phyloP scores from a whole-genome alignment of 2,888 invertebrate genomes.

The Ormia ochracea region DNA sequence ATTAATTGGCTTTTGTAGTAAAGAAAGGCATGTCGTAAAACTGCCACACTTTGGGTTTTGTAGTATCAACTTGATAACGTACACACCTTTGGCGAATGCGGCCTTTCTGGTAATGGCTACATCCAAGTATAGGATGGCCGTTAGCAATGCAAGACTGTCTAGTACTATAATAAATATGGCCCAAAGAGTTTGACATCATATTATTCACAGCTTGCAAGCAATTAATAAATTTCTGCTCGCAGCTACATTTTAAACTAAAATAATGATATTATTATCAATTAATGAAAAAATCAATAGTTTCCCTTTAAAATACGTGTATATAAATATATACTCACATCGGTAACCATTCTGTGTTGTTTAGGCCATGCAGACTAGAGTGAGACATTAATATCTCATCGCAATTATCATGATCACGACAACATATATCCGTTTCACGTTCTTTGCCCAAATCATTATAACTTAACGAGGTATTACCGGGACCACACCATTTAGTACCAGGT shows the following conservation, averaged over 20 bases:
- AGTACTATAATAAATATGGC: slow-evolving; percentile 72
- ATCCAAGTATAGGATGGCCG: slow-evolving; percentile 70
- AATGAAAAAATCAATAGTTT: neutral
- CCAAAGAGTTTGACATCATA: slow-evolving; percentile 70
- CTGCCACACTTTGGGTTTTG: slow-evolving; percentile 71
- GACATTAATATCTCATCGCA: slow-evolving; percentile 74
- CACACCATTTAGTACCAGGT: slow-evolving; percentile 95
- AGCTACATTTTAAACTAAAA: slow-evolving; percentile 72
- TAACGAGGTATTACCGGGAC: slow-evolving; percentile 88
- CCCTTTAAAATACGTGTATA: neutral
- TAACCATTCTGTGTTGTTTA: slow-evolving; percentile 74
- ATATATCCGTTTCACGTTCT: slow-evolving; percentile 87
- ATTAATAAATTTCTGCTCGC: slow-evolving; percentile 75
- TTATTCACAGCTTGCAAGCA: slow-evolving; percentile 72
- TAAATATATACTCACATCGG: slow-evolving; percentile 73
- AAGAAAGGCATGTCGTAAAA: slow-evolving; percentile 76
- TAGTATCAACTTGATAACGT: slow-evolving; percentile 71
- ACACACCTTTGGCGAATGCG: slow-evolving; percentile 73
- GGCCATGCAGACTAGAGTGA: slow-evolving; percentile 67
- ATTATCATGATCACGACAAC: slow-evolving; percentile 90
- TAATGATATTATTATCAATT: neutral
- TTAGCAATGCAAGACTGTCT: slow-evolving; percentile 71
- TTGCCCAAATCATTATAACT: slow-evolving; percentile 89
- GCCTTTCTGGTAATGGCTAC: slow-evolving; percentile 70
- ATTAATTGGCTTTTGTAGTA: slow-evolving; percentile 51